Evolutionary conservation across 2,888 invertebrate genomes (phyloP).

Genomic region (Catonia carolina): DNA sequence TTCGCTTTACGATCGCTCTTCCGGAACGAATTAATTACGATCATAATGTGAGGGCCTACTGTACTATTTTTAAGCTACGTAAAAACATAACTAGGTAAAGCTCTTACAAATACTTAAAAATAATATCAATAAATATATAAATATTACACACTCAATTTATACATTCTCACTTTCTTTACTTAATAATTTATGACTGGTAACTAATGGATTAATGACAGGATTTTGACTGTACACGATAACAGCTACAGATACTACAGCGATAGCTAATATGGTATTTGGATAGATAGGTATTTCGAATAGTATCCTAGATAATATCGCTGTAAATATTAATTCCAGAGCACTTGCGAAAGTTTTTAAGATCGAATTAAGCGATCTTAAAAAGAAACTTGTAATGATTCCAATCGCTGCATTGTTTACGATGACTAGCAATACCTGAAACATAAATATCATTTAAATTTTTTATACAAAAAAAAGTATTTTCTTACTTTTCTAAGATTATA

Average conservation of each 20-base stretch:
- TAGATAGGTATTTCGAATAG: conserved; percentile 81
- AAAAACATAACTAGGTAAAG: too few relatives aligned
- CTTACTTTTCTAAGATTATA: neutral
- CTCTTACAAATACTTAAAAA: too few relatives aligned
- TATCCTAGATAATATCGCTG: conserved; percentile 79
- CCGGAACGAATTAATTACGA: too few relatives aligned
- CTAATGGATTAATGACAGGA: conserved; percentile 58
- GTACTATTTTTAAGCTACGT: too few relatives aligned
- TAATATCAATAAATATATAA: too few relatives aligned
- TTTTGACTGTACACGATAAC: conserved; percentile 83
- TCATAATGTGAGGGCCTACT: too few relatives aligned
- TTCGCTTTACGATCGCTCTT: too few relatives aligned
- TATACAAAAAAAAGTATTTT: neutral
- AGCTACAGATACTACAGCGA: conserved; percentile 73
- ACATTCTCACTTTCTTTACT: too few relatives aligned
- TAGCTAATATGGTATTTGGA: conserved; percentile 71
- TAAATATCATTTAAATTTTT: neutral
- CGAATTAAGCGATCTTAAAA: conserved; percentile 86
- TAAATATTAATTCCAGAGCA: conserved; percentile 84
- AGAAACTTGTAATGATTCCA: conserved; percentile 90
- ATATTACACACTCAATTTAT: too few relatives aligned
- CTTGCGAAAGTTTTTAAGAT: conserved; percentile 94
- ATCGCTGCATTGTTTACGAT: conserved; percentile 84
- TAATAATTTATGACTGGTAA: too few relatives aligned
- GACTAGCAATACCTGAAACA: conserved; percentile 42